These are phyloP conservation scores for Cydia strobilella DNA, from an alignment of 1,140 invertebrate species.

Conservation along the genomic window DNA sequence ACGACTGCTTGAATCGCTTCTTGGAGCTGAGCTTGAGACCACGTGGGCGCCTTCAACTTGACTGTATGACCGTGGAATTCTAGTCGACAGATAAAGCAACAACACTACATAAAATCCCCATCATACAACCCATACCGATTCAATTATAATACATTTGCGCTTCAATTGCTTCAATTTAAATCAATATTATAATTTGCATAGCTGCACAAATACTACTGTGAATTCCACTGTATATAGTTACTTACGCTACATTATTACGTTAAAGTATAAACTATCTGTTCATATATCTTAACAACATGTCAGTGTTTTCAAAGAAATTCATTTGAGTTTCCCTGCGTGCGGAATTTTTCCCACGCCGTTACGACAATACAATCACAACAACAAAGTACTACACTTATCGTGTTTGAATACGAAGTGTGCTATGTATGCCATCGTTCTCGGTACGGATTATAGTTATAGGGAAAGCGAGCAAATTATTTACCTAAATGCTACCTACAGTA, in stretches of 20 bases:
- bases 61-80: constrained; percentile 62
- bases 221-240: constrained; percentile 4
- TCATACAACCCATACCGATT: constrained; percentile 36
- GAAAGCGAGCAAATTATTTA: constrained; percentile 19
- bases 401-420: constrained; percentile 31
- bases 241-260: background rate
- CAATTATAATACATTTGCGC: background rate
- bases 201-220: background rate
- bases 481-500: no score
- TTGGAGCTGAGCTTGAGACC: constrained; percentile 87
- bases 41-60: constrained; percentile 87
- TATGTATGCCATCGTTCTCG: constrained; percentile 20
- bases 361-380: constrained; percentile 26
- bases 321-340: constrained; percentile 17
- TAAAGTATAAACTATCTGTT: constrained; percentile 5
- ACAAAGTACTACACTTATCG: constrained; percentile 31
- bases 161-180: background rate
- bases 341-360: constrained; percentile 28
- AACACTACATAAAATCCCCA: constrained; percentile 45
- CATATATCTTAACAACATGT: constrained; percentile 20
- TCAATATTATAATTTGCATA: constrained; percentile 13
- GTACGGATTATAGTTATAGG: constrained; percentile 17
- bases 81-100: constrained; percentile 57
- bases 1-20: constrained; percentile 88
- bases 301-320: constrained; percentile 14